Evolutionary conservation across 2,797 vertebrate genomes (phyloP).

Genomic region (Poecilia gillii): DNA sequence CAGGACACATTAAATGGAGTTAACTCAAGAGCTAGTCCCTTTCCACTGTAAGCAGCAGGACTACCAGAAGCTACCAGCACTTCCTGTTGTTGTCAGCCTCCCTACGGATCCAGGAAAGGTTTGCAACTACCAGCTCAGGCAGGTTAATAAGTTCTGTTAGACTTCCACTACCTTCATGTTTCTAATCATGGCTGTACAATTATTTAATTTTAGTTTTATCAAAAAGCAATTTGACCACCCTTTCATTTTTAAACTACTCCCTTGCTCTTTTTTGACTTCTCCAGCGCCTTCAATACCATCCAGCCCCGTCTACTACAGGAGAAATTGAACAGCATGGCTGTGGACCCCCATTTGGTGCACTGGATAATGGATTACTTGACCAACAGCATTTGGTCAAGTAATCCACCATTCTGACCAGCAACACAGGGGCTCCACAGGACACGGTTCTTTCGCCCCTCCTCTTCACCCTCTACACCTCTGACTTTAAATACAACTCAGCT

Average conservation of each 20-base stretch:
- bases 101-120: background rate
- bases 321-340: too few relatives aligned
- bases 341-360: too few relatives aligned
- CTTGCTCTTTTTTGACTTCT: too few relatives aligned
- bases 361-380: too few relatives aligned
- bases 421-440: too few relatives aligned
- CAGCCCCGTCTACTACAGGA: too few relatives aligned
- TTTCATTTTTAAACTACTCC: background rate
- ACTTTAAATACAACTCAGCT: too few relatives aligned
- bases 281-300: too few relatives aligned
- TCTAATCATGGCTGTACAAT: background rate
- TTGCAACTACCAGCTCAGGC: background rate
- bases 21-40: conserved; percentile 88
- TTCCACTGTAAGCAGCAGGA: conserved; percentile 62
- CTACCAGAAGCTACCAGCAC: conserved; percentile 29
- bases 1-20: conserved; percentile 93
- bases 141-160: background rate
- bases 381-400: too few relatives aligned
- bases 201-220: background rate
- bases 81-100: background rate
- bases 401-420: too few relatives aligned
- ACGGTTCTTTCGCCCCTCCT: too few relatives aligned
- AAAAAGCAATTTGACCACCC: background rate
- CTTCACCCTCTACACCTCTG: too few relatives aligned
- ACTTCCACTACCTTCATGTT: background rate